Evolutionary conservation across 2,888 invertebrate genomes (phyloP), one percentile per base, ranked within the genome.

Genomic region (Spialia ferax): DNA sequence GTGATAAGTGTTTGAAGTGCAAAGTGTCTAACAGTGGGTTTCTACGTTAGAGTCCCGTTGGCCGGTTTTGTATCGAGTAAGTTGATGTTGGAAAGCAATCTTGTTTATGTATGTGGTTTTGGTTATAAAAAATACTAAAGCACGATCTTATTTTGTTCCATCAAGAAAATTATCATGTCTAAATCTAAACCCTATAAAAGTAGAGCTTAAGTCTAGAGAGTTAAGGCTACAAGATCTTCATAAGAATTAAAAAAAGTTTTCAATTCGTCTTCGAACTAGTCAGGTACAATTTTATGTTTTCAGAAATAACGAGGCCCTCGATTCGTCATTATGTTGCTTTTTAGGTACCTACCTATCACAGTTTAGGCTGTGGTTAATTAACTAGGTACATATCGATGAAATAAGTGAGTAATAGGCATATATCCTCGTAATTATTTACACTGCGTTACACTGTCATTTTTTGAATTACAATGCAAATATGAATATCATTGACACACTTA

Each of bases 31-130:
- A 68, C 69, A 72, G 81, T 82, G 83, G 77, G 77, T 78, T 77
- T 69, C 76, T 62, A 69, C 69, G 61, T 73, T 15, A 42, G 80
- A 83, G 85, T 91, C 88, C 92, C 91, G 92, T 91, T 92, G 88
- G 79, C 80, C 81, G 82, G 80, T 80, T 78, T 52, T 82, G 80
- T 84, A 83, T 80, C 82, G 70, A 85, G 88, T 89, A 87, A 87
- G 88, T 87, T 86, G 78, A 79, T 79, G 81, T 75, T 76, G 76
- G 76, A 74, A 77, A 74, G 75, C 70, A 68, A 73, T 71, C 63
- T 73, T 56, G 63, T 81, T 81, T 82, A 77, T 77, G 77, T 82
- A 78, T 78, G 77, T 79, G 54, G 18, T 61, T 11, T 63, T 55
- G 42, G 35, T 60, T 35, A 52, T 50, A 59, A 2, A n/a, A 18